Conservation (phyloP, 2,888 invertebrate genomes). For the Rosalia funebris region DNA sequence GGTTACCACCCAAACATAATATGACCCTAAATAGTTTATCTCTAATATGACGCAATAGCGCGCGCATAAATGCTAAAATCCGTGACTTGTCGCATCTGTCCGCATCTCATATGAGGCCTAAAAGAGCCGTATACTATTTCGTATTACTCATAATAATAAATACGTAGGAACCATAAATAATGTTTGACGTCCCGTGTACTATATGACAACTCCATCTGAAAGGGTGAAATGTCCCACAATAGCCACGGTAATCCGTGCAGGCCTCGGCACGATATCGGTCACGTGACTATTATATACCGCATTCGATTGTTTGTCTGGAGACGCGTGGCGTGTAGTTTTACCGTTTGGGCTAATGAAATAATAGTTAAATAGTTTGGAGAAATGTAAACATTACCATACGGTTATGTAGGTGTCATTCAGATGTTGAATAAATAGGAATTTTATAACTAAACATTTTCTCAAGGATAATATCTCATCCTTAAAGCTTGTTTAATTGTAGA, state of each 20-base stretch:
- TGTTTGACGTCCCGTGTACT: constrained; percentile 44
- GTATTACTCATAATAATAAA: constrained; percentile 50
- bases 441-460: no score
- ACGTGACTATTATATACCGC: constrained; percentile 55
- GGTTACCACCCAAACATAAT: constrained; percentile 41
- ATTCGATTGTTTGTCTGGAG: constrained; percentile 43
- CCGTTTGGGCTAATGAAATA: constrained; percentile 16
- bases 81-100: constrained; percentile 55
- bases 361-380: constrained; percentile 1
- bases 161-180: constrained; percentile 50
- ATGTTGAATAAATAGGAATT: no score
- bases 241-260: constrained; percentile 55
- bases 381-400: constrained; percentile 1
- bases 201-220: constrained; percentile 59
- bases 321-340: constrained; percentile 30
- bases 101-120: constrained; percentile 24
- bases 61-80: constrained; percentile 42
- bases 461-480: no score
- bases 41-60: constrained; percentile 50
- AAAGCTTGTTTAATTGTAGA: no score
- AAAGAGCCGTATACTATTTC: constrained; percentile 25
- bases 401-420: no score
- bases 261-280: constrained; percentile 53
- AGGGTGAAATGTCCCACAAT: constrained; percentile 55
- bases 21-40: constrained; percentile 47